Percentiles rank a stretch among this genome's conserved stretches.
These are phyloP conservation scores for Molossus molossus DNA, from an alignment of 2,797 vertebrate species.

Conservation along the genomic window DNA sequence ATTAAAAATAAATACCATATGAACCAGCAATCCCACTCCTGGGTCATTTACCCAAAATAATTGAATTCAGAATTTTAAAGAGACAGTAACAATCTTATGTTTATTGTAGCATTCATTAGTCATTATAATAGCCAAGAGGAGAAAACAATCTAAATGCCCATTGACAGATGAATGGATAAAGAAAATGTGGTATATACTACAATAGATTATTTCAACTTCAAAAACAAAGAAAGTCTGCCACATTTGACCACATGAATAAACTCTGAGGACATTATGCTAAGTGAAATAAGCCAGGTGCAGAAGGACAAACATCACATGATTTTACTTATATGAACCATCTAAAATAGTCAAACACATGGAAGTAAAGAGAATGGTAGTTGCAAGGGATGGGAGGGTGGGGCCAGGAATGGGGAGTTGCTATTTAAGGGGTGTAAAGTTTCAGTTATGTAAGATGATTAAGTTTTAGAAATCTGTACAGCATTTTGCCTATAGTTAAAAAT, in stretches of 20 bases:
- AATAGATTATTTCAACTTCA: background rate
- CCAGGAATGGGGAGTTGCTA: background rate
- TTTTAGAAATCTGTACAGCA: background rate
- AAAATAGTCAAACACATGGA: background rate
- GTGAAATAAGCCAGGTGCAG: background rate
- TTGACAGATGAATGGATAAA: background rate
- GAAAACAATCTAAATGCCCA: background rate
- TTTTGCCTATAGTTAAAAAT: background rate
- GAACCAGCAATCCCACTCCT: background rate
- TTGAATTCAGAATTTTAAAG: background rate
- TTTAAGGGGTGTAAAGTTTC: background rate
- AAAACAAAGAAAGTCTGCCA: background rate
- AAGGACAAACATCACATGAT: background rate
- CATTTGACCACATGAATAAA: background rate
- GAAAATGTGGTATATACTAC: background rate
- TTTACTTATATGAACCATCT: background rate
- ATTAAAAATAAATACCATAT: background rate
- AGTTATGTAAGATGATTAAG: background rate
- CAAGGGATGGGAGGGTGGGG: background rate
- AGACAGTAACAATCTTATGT: background rate
- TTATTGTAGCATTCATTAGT: background rate
- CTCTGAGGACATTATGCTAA: background rate
- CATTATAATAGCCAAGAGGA: background rate
- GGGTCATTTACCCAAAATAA: background rate
- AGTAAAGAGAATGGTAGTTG: background rate